Evolutionary conservation across 1,140 invertebrate species (phyloP), one percentile per base, ranked within the genome.

Genomic region (Neodiprion lecontei): DNA sequence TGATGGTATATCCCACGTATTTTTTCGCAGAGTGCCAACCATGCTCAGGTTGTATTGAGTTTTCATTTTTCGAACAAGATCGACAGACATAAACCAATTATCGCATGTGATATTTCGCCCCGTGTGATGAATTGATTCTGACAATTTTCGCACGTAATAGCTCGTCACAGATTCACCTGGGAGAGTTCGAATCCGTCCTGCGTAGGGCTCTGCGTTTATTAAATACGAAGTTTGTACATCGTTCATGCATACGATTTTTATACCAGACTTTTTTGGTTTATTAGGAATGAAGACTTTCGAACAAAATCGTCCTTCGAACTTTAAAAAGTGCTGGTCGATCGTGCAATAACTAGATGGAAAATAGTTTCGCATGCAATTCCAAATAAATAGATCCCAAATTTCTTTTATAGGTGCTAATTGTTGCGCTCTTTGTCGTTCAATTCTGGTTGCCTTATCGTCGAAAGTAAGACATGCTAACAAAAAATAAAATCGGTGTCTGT

Each of bases 251-350:
- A 77, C 81, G 21, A 82, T 77, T 82, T 88, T 89, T 70, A 89
- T 77, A 3, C 87, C 89, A 77, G 88, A 83, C 66, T 81, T 80
- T n/a, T 73, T 72, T 9, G 80, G 80, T 69, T 82, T 83, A 14
- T 69, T 66, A 10, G 79, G 85, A 14, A 90, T 86, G 72, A 87
- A 89, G 73, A 87, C 83, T 49, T 80, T 67, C 72, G 89, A 88
- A 17, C 47, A 48, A 80, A 86, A 89, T 40, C 82, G 74, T 40
- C 87, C 88, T 72, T 84, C 68, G 76, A 88, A 89, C 11, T 74
- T 74, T 72, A 82, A 73, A 3, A 89, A 77, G 77, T 83, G 86
- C 77, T 89, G 84, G 75, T 89, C 87, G 49, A 87, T 83, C 9
- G 82, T 86, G 14, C 84, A 76, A 50, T 80, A 77, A 75, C 82